Evolutionary conservation across 1,140 invertebrate genomes (phyloP), one percentile per base, ranked within the genome.

Genomic region (Trissolcus basalis): DNA sequence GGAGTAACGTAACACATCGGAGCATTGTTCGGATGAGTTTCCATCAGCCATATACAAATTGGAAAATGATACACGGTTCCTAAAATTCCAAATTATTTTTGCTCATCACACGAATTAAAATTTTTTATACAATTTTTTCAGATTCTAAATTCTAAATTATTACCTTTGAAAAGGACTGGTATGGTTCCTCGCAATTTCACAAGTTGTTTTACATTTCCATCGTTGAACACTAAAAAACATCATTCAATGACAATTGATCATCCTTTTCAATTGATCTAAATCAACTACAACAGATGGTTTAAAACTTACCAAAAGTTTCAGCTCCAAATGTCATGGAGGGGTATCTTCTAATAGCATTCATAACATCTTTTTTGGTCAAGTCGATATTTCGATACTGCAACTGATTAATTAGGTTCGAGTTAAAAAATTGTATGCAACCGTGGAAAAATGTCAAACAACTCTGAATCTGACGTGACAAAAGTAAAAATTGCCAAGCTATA

Each of bases 1-100:
- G 98, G 98, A 87, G 93, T 96, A 0, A 99, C 98, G 88, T 95
- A 99, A 83, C 97, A 98, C 86, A 99, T 95, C n/a, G 98, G 98
- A 13, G 97, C 95, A 89, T 98, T 95, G 83, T 96, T 93, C 0
- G 98, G 98, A 91, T 99, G 96, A 19, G 96, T 98, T 82, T 99
- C 96, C 92, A 98, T 93, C 27, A 99, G 83, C 96, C 96, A 99
- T 80, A 99, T 94, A 85, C 94, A 94, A 19, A 99, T 92, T 36
- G 98, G 98, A 88, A 99, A 99, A 89, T 99, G 97, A 88, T 99
- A 99, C 12, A 88, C 91, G 53, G 90, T 92, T 61, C 93, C 95
- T 95, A 79, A 78, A 27, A 63, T n/a, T n/a, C n/a, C n/a, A n/a
- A n/a, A n/a, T n/a, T n/a, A n/a, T n/a, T n/a, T n/a, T n/a, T n/a